Conservation (phyloP, 2,797 vertebrate species). For the Xenops minutus region DNA sequence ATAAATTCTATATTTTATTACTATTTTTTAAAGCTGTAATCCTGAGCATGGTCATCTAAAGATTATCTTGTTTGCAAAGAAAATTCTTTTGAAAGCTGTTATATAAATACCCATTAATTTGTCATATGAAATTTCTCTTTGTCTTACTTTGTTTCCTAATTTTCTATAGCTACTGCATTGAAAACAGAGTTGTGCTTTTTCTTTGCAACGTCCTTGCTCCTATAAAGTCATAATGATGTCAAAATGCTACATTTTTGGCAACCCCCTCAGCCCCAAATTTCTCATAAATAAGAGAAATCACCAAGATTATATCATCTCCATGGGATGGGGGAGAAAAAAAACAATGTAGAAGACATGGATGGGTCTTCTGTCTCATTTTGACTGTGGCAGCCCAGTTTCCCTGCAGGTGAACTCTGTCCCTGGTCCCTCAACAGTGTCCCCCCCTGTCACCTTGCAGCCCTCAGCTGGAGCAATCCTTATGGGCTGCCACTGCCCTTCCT, state of each 20-base stretch:
- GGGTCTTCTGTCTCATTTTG: not conserved
- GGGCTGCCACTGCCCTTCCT: not conserved
- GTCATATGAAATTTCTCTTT: not conserved
- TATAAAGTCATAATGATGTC: not conserved
- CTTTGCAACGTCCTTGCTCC: not conserved
- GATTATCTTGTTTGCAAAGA: conserved; percentile 13
- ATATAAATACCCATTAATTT: not conserved
- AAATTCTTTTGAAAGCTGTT: not conserved
- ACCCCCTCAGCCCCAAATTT: accelerated
- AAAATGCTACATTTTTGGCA: not conserved
- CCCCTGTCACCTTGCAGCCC: not conserved
- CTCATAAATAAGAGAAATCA: not conserved
- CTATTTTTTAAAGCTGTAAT: not conserved
- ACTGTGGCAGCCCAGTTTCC: not conserved
- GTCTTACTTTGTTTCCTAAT: not conserved
- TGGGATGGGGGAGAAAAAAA: not conserved
- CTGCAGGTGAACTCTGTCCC: not conserved
- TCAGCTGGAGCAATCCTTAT: not conserved
- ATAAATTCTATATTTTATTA: conserved; percentile 9
- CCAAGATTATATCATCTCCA: not conserved
- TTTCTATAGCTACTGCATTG: not conserved
- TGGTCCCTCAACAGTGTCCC: accelerated
- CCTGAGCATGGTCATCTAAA: not conserved
- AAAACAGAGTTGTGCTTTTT: not conserved
- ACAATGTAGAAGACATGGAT: not conserved